Evolutionary conservation across 2,888 invertebrate species (phyloP).

Genomic region (Himalopsyche anomala): DNA sequence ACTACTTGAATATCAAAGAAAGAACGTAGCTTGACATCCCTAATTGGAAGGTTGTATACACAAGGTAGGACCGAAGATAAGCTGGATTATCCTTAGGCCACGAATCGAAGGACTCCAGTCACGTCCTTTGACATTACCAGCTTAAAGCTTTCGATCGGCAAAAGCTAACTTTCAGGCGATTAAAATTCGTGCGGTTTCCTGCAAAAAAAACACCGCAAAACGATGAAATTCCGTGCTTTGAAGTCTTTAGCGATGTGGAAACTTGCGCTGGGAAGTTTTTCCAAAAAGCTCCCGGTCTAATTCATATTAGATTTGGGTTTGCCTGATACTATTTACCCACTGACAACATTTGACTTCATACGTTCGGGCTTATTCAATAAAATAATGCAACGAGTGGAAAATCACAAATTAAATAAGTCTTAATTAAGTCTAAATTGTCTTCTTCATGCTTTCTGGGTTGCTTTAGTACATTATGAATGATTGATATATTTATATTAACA

Average conservation of each 20-base stretch:
- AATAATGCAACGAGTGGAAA: too few species aligned
- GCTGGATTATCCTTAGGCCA: slow-evolving; percentile 31
- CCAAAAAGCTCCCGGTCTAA: not conserved
- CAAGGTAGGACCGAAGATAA: slow-evolving; percentile 34
- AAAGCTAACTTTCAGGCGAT: slow-evolving; percentile 43
- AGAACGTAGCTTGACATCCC: too few species aligned
- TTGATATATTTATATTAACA: too few species aligned
- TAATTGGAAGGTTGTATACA: slow-evolving; percentile 1
- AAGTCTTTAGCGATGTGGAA: slow-evolving; percentile 15
- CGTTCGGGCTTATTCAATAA: too few species aligned
- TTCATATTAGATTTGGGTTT: slow-evolving; percentile 4
- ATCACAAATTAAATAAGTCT: too few species aligned
- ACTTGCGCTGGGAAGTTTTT: not conserved
- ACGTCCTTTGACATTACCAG: slow-evolving; percentile 42
- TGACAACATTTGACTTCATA: not conserved
- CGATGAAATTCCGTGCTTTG: not conserved
- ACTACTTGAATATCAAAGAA: too few species aligned
- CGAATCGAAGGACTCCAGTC: slow-evolving; percentile 43
- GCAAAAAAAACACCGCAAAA: slow-evolving; percentile 24
- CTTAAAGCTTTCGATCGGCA: slow-evolving; percentile 37
- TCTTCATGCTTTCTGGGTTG: too few species aligned
- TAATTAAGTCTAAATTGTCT: too few species aligned
- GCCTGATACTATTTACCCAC: not conserved
- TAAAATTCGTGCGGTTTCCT: slow-evolving; percentile 37
- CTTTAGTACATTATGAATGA: too few species aligned